Percentiles rank a stretch among this genome's conserved stretches.
These are phyloP conservation scores for Drosophila basisetae DNA, from an alignment of 2,888 invertebrate genomes.

Conservation along the genomic window DNA sequence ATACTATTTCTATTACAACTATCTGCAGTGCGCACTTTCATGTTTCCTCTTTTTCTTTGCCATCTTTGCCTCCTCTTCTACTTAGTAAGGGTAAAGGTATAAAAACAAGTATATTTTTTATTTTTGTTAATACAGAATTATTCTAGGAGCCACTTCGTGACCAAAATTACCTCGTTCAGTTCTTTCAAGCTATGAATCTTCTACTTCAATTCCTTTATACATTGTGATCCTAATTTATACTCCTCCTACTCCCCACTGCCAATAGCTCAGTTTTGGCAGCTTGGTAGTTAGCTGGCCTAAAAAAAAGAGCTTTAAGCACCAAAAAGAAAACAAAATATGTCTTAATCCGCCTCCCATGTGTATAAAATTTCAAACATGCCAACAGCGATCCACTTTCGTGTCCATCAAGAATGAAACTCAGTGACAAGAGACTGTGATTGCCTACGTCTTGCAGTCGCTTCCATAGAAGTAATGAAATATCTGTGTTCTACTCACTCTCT, in stretches of 20 bases:
- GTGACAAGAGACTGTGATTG: conserved; percentile 11
- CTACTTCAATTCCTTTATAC: neutral
- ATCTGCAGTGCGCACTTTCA: neutral
- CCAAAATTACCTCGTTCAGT: neutral
- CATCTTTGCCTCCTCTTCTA: neutral
- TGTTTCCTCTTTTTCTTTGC: neutral
- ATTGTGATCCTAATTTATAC: neutral
- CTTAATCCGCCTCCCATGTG: conserved; percentile 76
- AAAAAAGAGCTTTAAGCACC: neutral
- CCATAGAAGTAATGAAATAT: conserved; percentile 62
- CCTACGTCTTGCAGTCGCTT: conserved; percentile 35
- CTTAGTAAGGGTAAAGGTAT: neutral
- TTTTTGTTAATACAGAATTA: neutral
- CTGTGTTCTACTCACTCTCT: conserved; percentile 8
- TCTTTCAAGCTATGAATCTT: neutral
- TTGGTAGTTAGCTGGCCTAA: conserved; percentile 30
- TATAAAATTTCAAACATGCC: conserved; percentile 80
- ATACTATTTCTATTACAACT: neutral
- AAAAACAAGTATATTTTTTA: neutral
- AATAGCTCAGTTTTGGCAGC: conserved; percentile 39
- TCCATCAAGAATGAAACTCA: conserved; percentile 68
- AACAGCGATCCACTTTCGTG: conserved; percentile 75
- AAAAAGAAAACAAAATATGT: conserved; percentile 50
- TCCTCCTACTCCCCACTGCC: neutral
- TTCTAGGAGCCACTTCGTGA: neutral